Evolutionary conservation across 2,113 vertebrate species (phyloP).

Genomic region (Ophiodon elongatus): DNA sequence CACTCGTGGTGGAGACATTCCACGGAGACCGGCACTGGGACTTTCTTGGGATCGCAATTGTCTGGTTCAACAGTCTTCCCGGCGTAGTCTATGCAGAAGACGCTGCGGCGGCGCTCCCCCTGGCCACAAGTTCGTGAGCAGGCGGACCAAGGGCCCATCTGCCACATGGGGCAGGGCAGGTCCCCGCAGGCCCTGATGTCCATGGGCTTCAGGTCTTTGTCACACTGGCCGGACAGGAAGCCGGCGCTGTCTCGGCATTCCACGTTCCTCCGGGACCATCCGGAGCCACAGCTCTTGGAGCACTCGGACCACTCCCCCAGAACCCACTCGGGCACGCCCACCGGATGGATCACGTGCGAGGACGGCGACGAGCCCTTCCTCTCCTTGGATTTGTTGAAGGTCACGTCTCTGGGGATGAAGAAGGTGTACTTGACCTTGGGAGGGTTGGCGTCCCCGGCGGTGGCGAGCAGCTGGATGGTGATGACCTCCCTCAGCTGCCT

Average conservation of each 20-base stretch:
- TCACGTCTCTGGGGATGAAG: slow-evolving; percentile 90
- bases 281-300: slow-evolving; percentile 91
- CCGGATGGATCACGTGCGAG: slow-evolving; percentile 85
- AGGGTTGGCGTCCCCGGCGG: slow-evolving; percentile 85
- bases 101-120: slow-evolving; percentile 83
- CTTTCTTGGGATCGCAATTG: slow-evolving; percentile 83
- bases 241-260: slow-evolving; percentile 89
- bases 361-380: slow-evolving; percentile 81
- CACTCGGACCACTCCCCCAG: slow-evolving; percentile 95
- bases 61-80: slow-evolving; percentile 82
- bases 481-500: slow-evolving; percentile 88
- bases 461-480: slow-evolving; percentile 90
- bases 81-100: slow-evolving; percentile 86
- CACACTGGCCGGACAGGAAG: slow-evolving; percentile 86
- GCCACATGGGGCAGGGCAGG: slow-evolving; percentile 91
- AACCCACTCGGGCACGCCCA: slow-evolving; percentile 88
- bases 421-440: slow-evolving; percentile 94
- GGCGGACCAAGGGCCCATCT: slow-evolving; percentile 86
- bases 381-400: slow-evolving; percentile 85
- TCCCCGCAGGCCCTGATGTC: slow-evolving; percentile 91
- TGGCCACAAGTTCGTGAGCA: slow-evolving; percentile 89
- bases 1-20: slow-evolving; percentile 86
- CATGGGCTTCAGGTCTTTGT: slow-evolving; percentile 87
- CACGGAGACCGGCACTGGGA: slow-evolving; percentile 68
- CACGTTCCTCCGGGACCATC: slow-evolving; percentile 92